These are phyloP conservation scores for Drosophila phalerata DNA, from an alignment of 2,888 invertebrate genomes.

Conservation along the genomic window DNA sequence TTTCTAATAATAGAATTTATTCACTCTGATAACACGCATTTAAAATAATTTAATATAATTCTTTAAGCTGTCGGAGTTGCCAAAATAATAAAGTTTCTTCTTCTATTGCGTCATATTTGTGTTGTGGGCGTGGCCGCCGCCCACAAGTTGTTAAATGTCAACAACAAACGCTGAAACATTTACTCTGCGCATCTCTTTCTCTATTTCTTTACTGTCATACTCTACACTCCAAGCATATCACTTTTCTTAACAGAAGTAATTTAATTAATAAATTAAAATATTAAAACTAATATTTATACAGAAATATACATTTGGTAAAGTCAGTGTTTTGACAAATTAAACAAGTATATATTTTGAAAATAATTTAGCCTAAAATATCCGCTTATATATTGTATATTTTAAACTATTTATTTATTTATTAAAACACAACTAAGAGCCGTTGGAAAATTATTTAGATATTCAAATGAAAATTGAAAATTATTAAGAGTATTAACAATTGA, in stretches of 20 bases:
- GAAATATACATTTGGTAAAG: too few species aligned
- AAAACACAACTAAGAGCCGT: too few species aligned
- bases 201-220: not conserved
- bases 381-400: too few species aligned
- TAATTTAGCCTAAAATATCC: too few species aligned
- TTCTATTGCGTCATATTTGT: constrained; percentile 18
- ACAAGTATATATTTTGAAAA: too few species aligned
- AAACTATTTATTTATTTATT: too few species aligned
- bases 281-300: not conserved
- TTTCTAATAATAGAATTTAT: not conserved
- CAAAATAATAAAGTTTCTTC: constrained; percentile 4
- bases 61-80: not conserved
- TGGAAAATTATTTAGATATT: too few species aligned
- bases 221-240: not conserved
- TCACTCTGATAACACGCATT: not conserved
- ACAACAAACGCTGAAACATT: constrained; percentile 5
- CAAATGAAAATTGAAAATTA: too few species aligned
- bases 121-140: constrained; percentile 32
- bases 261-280: not conserved
- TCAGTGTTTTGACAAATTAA: too few species aligned
- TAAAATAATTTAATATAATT: not conserved
- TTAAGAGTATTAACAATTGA: too few species aligned
- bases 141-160: constrained; percentile 42
- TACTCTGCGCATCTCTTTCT: not conserved
- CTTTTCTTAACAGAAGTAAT: not conserved